Evolutionary conservation across 2,888 invertebrate genomes (phyloP).

Genomic region (Galeruca laticollis): DNA sequence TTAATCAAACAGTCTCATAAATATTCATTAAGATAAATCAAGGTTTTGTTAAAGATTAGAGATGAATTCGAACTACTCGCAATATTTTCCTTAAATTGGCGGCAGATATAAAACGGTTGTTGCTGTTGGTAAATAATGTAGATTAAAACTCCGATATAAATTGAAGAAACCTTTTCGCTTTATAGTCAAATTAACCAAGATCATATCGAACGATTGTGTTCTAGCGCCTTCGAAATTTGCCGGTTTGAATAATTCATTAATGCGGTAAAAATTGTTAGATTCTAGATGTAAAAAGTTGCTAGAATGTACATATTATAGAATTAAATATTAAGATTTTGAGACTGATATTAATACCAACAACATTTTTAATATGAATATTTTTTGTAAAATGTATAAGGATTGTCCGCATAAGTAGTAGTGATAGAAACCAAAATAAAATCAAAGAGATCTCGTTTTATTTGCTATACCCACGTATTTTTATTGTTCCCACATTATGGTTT

Average conservation of each 20-base stretch:
- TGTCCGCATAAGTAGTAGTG: too few relatives aligned
- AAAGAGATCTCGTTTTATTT: too few relatives aligned
- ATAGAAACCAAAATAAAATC: too few relatives aligned
- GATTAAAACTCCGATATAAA: constrained; percentile 17
- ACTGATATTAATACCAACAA: background rate
- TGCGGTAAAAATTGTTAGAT: background rate
- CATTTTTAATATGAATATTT: background rate
- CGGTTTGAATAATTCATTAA: constrained; percentile 37
- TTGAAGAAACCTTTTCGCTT: constrained; percentile 25
- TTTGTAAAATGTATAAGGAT: background rate
- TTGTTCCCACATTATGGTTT: too few relatives aligned
- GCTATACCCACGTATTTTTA: too few relatives aligned
- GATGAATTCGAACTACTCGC: too few relatives aligned
- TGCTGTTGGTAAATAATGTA: background rate
- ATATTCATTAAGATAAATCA: too few relatives aligned
- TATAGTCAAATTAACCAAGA: constrained; percentile 40
- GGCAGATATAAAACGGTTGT: too few relatives aligned
- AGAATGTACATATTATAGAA: background rate
- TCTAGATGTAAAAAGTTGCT: too few relatives aligned
- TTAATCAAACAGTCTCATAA: too few relatives aligned
- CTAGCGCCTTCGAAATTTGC: constrained; percentile 40
- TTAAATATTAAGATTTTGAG: background rate
- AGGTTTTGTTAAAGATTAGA: too few relatives aligned
- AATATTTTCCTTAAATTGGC: too few relatives aligned
- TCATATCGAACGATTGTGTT: constrained; percentile 39